Conservation (phyloP, 2,888 invertebrate genomes). For the Sarcophaga carnaria region DNA sequence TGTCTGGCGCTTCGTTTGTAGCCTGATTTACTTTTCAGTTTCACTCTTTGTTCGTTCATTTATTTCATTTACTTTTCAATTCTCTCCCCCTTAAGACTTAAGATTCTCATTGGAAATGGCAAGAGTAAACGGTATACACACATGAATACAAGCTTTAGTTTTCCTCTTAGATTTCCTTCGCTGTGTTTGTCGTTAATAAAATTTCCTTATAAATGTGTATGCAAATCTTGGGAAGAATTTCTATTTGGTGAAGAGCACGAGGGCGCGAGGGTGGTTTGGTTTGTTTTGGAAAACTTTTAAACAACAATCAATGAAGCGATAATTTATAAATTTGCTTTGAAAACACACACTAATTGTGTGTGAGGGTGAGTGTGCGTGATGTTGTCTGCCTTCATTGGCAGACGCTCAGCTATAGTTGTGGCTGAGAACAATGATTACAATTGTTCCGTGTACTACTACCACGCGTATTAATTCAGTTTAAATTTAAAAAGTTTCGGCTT, state of each 20-base stretch:
- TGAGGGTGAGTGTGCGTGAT: no score
- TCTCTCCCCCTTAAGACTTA: neutral
- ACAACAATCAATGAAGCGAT: slow-evolving; percentile 43
- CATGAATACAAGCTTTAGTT: neutral
- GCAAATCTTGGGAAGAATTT: neutral
- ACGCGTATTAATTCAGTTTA: neutral
- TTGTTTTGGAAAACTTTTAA: slow-evolving; percentile 3
- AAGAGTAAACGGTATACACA: neutral
- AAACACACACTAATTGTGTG: neutral
- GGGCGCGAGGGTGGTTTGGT: neutral
- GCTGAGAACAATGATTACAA: no score
- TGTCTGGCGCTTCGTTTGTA: slow-evolving; percentile 46
- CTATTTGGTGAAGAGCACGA: neutral
- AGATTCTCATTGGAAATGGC: slow-evolving; percentile 13
- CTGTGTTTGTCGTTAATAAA: neutral
- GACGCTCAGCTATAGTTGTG: neutral
- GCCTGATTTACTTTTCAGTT: slow-evolving; percentile 59
- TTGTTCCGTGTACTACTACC: no score
- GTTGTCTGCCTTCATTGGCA: slow-evolving; percentile 3
- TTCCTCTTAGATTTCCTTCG: neutral
- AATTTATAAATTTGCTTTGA: slow-evolving; percentile 36
- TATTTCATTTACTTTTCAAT: slow-evolving; percentile 12
- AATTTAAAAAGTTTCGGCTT: neutral
- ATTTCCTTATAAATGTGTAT: neutral
- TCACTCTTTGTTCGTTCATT: slow-evolving; percentile 47